Percentiles rank a stretch among this genome's conserved stretches.
Conservation (phyloP, 2,797 vertebrate genomes). For the Rhyacichthys aspro region DNA sequence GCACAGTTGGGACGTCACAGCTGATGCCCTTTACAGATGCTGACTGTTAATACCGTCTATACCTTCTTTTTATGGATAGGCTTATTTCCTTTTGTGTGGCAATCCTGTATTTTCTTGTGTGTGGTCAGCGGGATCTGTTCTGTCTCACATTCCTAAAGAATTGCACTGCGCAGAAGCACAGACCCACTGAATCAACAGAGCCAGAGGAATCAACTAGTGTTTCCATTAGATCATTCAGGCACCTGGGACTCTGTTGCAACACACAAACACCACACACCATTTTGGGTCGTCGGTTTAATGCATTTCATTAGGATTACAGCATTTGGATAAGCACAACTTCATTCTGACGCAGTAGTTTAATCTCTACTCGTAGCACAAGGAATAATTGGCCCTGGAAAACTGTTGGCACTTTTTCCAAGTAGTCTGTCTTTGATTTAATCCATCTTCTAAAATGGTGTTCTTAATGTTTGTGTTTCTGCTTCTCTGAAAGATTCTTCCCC, state of each 20-base stretch:
- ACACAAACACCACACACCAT: conserved; percentile 19
- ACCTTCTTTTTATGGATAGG: not conserved
- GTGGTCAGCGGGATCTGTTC: conserved; percentile 7
- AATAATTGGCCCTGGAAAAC: not conserved
- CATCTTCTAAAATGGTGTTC: not conserved
- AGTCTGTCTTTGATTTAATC: not conserved
- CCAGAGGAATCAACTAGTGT: conserved; percentile 35
- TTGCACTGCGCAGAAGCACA: conserved; percentile 49
- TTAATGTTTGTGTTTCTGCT: not conserved
- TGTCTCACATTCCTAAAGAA: conserved; percentile 44
- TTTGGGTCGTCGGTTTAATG: conserved; percentile 12
- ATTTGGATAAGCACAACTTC: not conserved
- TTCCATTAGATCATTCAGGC: conserved; percentile 44
- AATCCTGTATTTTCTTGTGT: not conserved
- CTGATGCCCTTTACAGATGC: not conserved
- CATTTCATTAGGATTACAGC: not conserved
- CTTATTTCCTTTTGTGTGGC: not conserved
- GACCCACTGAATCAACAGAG: conserved; percentile 12
- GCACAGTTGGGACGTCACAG: not conserved
- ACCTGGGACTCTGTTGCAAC: conserved; percentile 41
- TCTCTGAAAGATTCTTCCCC: not conserved
- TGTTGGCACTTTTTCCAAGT: not conserved
- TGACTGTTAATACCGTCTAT: conserved; percentile 24
- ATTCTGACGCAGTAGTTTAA: not conserved
- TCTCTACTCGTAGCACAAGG: not conserved